Evolutionary conservation across 2,888 invertebrate genomes (phyloP), one percentile per base, ranked within the genome.

Genomic region (Rhagium mordax): DNA sequence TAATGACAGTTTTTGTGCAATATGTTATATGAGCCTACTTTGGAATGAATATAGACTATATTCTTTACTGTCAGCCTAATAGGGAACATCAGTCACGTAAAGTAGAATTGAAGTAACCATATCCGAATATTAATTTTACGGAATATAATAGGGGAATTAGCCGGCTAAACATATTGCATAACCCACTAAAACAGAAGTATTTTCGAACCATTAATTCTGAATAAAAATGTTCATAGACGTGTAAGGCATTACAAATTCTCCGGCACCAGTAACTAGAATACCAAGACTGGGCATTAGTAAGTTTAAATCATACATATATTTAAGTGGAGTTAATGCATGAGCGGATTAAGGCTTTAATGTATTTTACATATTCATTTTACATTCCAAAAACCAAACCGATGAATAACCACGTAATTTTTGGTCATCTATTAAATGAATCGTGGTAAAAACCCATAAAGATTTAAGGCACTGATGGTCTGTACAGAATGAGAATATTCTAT

Each of bases 401-500:
- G 16, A 64, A 65, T 65, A 65, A 53, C 29, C 29, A 20, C 41
- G 33, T 53, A 29, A 24, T 65, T 53, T 64, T 53, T 18, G 65
- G 33, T 53, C 65, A 16, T 53, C 65, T 41, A 33, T 33, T 55
- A 65, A 3, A 65, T 33, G 21, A 27, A 16, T 53, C n/a, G 33
- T 20, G 3, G 51, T 53, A 53, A 65, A 65, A 65, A 48, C 53
- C 65, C 51, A 53, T 65, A 65, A 65, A 33, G 65, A 33, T 20
- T 33, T 33, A 65, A 48, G 16, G 33, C 18, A 6, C 8, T 18
- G 53, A 53, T 13, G 62, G 49, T 48, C 48, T 29, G 53, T 10
- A 20, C 53, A 53, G 65, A 51, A 41, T 65, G 33, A 53, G 65
- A 55, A 65, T 53, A 65, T 65, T 65, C 53, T 18, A 53, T 29